A percentile compares a stretch with the other conserved stretches of the same genome.
These are phyloP conservation scores for Rhodophaea formosa DNA, from an alignment of 2,888 invertebrate genomes.

Conservation along the genomic window DNA sequence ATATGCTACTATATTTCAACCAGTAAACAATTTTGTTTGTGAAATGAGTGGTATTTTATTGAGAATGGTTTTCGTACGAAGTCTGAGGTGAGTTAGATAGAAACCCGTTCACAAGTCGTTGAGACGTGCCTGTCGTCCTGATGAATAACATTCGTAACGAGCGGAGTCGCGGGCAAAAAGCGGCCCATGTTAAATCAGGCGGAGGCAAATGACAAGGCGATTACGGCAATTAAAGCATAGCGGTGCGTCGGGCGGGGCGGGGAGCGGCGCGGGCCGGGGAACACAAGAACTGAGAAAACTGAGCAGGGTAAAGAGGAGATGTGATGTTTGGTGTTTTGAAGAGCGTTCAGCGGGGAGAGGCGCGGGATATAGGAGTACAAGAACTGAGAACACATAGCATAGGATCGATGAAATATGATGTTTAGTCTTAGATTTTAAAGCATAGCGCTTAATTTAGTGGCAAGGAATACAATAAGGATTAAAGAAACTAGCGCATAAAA, in stretches of 20 bases:
- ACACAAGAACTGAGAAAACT: neutral
- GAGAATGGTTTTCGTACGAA: neutral
- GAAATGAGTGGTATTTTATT: neutral
- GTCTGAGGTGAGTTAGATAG: neutral
- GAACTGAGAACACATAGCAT: no score
- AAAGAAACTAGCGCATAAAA: no score
- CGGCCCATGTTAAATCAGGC: conserved; percentile 41
- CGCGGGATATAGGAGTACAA: no score
- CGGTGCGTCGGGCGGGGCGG: conserved; percentile 19
- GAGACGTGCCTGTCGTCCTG: conserved; percentile 7
- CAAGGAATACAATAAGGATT: no score
- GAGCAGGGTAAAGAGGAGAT: neutral
- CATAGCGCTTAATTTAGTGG: no score
- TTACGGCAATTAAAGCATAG: conserved; percentile 50
- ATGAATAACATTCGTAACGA: conserved; percentile 14
- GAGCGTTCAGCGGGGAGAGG: no score
- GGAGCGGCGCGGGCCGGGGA: conserved; percentile 21
- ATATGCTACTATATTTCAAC: no score
- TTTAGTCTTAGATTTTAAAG: no score
- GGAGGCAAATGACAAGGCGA: conserved; percentile 55
- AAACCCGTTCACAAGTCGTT: neutral
- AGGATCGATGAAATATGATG: no score
- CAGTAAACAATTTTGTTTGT: no score
- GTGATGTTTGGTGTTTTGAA: neutral
- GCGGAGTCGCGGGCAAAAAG: conserved; percentile 27